Percentiles rank a stretch among this genome's conserved stretches.
Evolutionary conservation across 2,888 invertebrate species (phyloP).

Genomic region (Phyllotreta striolata): DNA sequence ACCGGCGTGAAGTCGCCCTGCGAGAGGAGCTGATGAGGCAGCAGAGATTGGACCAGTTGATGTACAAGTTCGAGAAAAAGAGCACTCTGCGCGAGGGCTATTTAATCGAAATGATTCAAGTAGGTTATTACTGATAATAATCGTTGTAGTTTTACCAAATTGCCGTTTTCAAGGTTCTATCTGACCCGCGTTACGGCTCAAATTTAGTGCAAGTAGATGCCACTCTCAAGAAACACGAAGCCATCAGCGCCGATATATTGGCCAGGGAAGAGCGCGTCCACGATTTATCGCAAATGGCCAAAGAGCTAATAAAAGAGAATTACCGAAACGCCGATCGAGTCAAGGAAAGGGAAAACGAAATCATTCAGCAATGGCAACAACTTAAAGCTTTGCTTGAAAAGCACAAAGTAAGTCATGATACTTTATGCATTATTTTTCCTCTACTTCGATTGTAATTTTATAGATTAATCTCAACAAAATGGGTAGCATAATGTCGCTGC

Average conservation of each 20-base stretch:
- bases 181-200: conserved; percentile 90
- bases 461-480: conserved; percentile 73
- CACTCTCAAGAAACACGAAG: conserved; percentile 97
- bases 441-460: neutral
- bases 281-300: conserved; percentile 92
- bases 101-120: conserved; percentile 96
- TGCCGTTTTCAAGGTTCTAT: conserved; percentile 70
- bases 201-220: conserved; percentile 95
- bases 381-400: conserved; percentile 85
- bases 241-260: conserved; percentile 95
- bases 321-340: conserved; percentile 91
- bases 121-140: conserved; percentile 56
- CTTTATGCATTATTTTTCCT: neutral
- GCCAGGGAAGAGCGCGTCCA: conserved; percentile 93
- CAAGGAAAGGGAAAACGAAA: conserved; percentile 67
- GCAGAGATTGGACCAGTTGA: conserved; percentile 92
- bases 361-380: conserved; percentile 86
- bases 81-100: conserved; percentile 94
- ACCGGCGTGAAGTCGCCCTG: conserved; percentile 90
- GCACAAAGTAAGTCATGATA: conserved; percentile 66
- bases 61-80: conserved; percentile 96
- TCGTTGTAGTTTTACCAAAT: neutral
- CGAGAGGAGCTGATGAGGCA: conserved; percentile 90
- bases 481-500: conserved; percentile 85
- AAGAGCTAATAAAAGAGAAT: conserved; percentile 88